These are phyloP conservation scores for Sciurus carolinensis DNA, from an alignment of 2,797 vertebrate genomes.

Conservation along the genomic window DNA sequence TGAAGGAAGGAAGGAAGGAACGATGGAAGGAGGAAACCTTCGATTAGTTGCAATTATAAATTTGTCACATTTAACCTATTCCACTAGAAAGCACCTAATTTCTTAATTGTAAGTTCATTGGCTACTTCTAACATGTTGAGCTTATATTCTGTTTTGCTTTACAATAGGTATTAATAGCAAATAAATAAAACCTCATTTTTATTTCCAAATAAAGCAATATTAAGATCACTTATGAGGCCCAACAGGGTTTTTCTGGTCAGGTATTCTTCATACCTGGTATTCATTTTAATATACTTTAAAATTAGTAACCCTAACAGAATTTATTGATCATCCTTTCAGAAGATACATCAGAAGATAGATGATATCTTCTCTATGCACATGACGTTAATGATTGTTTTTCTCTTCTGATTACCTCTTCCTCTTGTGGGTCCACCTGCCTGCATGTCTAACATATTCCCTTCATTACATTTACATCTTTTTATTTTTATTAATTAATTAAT, in stretches of 20 bases:
- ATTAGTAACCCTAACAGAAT: background rate
- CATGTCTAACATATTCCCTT: background rate
- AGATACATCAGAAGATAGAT: background rate
- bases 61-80: background rate
- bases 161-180: background rate
- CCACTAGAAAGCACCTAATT: too few relatives aligned
- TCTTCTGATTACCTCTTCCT: background rate
- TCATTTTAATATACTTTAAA: background rate
- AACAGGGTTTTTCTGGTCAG: background rate
- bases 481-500: too few relatives aligned
- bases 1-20: too few relatives aligned
- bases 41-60: background rate
- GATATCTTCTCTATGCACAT: background rate
- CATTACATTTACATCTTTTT: background rate
- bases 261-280: background rate
- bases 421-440: background rate
- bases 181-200: background rate
- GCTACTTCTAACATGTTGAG: background rate
- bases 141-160: background rate
- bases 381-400: background rate
- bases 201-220: background rate
- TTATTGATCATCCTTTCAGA: background rate
- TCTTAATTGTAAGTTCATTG: background rate
- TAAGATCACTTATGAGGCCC: background rate
- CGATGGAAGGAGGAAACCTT: background rate